These are phyloP conservation scores for Carcharodon carcharias DNA, from an alignment of 2,797 vertebrate genomes.

Conservation along the genomic window DNA sequence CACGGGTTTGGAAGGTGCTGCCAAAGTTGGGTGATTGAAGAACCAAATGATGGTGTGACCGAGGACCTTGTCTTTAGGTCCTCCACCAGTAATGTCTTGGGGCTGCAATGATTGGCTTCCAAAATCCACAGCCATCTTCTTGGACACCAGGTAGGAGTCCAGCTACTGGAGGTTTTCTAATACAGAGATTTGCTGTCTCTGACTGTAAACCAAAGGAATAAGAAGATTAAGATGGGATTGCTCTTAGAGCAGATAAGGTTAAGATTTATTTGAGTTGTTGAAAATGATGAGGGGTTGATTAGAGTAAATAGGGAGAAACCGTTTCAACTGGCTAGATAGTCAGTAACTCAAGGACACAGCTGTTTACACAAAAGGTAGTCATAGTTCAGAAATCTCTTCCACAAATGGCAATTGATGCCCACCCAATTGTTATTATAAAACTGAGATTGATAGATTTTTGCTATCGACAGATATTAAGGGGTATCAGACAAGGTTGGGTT, in stretches of 20 bases:
- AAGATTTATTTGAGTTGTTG: not conserved
- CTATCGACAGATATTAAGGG: no score
- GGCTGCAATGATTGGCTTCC: not conserved
- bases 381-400: no score
- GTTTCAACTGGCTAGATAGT: not conserved
- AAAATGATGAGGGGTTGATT: not conserved
- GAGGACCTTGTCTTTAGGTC: not conserved
- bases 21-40: not conserved
- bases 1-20: no score
- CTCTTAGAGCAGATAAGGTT: not conserved
- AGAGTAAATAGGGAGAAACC: not conserved
- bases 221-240: conserved; percentile 47
- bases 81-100: not conserved
- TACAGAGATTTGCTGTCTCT: not conserved
- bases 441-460: no score
- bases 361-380: no score
- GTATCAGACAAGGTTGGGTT: no score
- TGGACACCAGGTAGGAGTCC: not conserved
- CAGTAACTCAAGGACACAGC: not conserved
- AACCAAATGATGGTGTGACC: no score
- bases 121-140: not conserved
- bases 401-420: no score
- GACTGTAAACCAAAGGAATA: conserved; percentile 42
- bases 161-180: not conserved
- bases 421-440: no score